These are phyloP conservation scores for Pandemis corylana DNA, from an alignment of 2,888 invertebrate species.

Conservation along the genomic window DNA sequence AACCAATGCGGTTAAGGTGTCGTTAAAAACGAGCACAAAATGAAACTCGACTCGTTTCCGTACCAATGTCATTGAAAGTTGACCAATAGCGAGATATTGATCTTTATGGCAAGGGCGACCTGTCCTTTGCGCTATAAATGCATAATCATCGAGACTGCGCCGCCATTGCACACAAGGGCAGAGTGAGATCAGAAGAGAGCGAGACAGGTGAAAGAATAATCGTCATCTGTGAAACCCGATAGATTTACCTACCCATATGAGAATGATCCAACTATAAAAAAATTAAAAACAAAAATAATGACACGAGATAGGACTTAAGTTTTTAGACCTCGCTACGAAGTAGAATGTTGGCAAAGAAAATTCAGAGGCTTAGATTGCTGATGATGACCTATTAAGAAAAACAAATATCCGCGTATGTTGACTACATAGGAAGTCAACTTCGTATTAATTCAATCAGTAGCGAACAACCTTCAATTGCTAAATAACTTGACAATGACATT, in stretches of 20 bases:
- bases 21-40: constrained; percentile 65
- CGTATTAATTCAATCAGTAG: constrained; percentile 9
- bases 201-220: constrained; percentile 14
- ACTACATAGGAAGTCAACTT: constrained; percentile 4
- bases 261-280: not conserved
- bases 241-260: not conserved
- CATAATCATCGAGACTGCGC: constrained; percentile 29
- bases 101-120: constrained; percentile 35
- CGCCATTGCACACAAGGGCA: constrained; percentile 17
- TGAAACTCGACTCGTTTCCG: constrained; percentile 49
- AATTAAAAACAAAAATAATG: not conserved
- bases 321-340: not conserved
- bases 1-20: constrained; percentile 56
- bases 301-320: not conserved
- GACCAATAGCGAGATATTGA: constrained; percentile 44
- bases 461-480: constrained; percentile 31
- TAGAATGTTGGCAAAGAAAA: not conserved
- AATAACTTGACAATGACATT: constrained; percentile 42
- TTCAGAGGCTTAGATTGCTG: not conserved
- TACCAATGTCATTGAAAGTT: constrained; percentile 71
- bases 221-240: constrained; percentile 4
- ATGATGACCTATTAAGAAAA: not conserved
- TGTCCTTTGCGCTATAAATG: constrained; percentile 35
- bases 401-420: not conserved
- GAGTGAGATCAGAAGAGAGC: not conserved